Percentiles rank a stretch among this genome's conserved stretches.
Evolutionary conservation across 1,140 invertebrate species (phyloP).

Genomic region (Parapsyche elsis): DNA sequence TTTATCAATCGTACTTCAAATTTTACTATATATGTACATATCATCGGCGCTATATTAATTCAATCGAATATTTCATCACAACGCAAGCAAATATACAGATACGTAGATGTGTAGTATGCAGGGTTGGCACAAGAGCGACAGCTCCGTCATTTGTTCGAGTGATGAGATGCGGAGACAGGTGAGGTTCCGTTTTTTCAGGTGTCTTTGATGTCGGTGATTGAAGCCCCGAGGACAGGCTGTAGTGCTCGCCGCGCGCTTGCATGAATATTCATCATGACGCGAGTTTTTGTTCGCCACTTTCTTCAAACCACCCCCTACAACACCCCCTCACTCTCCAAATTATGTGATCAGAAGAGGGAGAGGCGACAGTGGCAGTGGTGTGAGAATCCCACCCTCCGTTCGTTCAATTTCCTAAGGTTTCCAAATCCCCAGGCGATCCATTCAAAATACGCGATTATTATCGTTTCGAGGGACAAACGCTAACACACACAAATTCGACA

Average conservation of each 20-base stretch:
- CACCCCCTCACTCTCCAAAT: background rate
- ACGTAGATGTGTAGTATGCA: too few relatives aligned
- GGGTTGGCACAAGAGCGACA: background rate
- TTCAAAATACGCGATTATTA: too few relatives aligned
- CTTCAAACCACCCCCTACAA: background rate
- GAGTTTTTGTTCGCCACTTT: constrained; percentile 37
- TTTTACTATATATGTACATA: too few relatives aligned
- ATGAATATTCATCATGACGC: constrained; percentile 29
- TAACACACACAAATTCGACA: too few relatives aligned
- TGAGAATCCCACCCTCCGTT: too few relatives aligned
- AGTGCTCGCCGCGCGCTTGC: background rate
- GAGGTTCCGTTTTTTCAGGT: background rate
- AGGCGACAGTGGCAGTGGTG: background rate
- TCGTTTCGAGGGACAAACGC: too few relatives aligned
- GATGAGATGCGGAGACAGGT: constrained; percentile 31
- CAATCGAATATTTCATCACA: too few relatives aligned
- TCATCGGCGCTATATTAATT: too few relatives aligned
- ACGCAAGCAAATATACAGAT: too few relatives aligned
- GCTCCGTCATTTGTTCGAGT: background rate
- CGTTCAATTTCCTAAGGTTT: too few relatives aligned
- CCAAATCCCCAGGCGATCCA: too few relatives aligned
- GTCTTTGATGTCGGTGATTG: constrained; percentile 27
- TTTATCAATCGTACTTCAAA: too few relatives aligned
- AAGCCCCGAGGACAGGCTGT: constrained; percentile 27
- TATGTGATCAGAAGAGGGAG: background rate